Base-by-base conservation (phyloP, 2,888 invertebrate species). In the Polyploca ridens region DNA sequence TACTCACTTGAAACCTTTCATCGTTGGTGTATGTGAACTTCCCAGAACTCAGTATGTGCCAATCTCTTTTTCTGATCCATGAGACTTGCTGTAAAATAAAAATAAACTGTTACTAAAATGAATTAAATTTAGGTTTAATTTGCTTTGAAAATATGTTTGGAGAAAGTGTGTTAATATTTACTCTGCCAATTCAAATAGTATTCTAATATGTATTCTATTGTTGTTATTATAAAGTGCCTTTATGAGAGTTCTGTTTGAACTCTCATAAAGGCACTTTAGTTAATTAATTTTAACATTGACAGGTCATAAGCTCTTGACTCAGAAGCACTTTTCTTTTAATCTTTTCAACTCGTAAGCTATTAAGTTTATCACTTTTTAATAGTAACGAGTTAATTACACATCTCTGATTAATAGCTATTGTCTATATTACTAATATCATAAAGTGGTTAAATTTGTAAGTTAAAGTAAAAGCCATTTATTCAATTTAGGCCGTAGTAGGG, bases 1-100 rank as follows among this genome's bases (percentile, higher is more conserved):
- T 68, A 35, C 78, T 80, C 74, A 95, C 95, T 82, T 96, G 96
- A 90, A 97, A 97, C 84, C 97, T 94, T 87, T 98, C 98, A 89
- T 98, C 98, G 91, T 98, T 98, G 74, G 98, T 98, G 93, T 98
- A 98, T 61, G 98, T 97, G 90, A 97, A 97, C 91, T 97, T 96
- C 57, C 98, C 98, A 63, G 98, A 98, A 82, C 98, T 98, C 84
- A 98, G 95, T 83, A 98, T 98, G 93, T 98, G 98, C 97, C 98
- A 98, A 93, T 98, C 98, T 78, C 98, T 95, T 77, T 98, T 96
- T 71, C 98, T 96, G 76, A 98, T 97, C 98, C 98, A 98, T 63
- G 98, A 98, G 80, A 98, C 98, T 97, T 98, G 96, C 93, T 93
- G 90, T 10, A 95, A 96, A 81, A 64, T 44, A 58, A 79, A 69